Evolutionary conservation across 1,140 invertebrate species (phyloP), one percentile per base, ranked within the genome.

Genomic region (Tetranychus urticae): DNA sequence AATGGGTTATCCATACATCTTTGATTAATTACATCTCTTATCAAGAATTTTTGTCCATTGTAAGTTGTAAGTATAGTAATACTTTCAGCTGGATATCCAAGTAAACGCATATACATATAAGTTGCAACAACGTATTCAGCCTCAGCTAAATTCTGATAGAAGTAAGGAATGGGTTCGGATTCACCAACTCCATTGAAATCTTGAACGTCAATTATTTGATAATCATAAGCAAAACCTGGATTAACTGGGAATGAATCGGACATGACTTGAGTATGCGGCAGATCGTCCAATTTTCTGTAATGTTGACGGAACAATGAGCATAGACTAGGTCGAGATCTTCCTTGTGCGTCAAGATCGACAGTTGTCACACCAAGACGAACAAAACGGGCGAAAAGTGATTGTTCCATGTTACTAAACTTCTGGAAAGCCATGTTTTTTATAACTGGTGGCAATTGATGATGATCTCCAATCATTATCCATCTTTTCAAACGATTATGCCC

Each of bases 381-480:
- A 70, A 99, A 84, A 56, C 96, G 76, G 0, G 93, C 92, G 71
- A 99, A 99, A 3, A 99, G 76, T 42, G 88, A 93, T 71, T 99
- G 96, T 70, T 99, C 96, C 94, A 99, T 97, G 70, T 99, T 99
- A 6, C 88, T 93, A 73, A 93, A 99, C 71, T 99, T 99, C 73
- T 99, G 92, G 73, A 99, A 99, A 14, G 93, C 93, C 87, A 97
- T 96, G 71, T 99, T 99, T 73, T 99, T 98, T 46, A 99, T 96
- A 10, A 99, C 91, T 0, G 96, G 96, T 0, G 96, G 96, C 64
- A 99, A 76, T 72, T 99, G 96, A 74, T 98, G 90, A 73, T 99
- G 96, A 76, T 99, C 94, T 6, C 94, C 96, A 69, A 99, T 98
- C 96, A 99, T 99, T 59, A 99, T 97, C 94, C 96, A 99, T 13